A percentile compares a stretch with the other conserved stretches of the same genome.
phyloP scores from a whole-genome alignment of 2,888 invertebrate species.

The Calameuta idolon region DNA sequence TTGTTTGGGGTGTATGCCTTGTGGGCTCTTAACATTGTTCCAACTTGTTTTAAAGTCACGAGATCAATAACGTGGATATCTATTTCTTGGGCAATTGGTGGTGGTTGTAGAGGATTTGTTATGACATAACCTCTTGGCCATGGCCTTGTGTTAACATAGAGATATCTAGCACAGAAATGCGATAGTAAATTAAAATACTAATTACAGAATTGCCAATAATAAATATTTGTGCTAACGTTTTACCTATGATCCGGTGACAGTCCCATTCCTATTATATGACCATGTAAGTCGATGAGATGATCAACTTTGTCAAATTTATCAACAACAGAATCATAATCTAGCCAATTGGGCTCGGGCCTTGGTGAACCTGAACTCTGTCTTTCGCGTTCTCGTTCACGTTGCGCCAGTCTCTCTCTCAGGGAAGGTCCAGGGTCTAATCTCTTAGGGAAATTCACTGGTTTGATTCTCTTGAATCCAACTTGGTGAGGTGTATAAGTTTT shows the following conservation, averaged over 20 bases:
- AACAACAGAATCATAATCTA: conserved; percentile 76
- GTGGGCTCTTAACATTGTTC: conserved; percentile 82
- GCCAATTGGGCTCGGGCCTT: conserved; percentile 75
- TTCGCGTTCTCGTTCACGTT: conserved; percentile 70
- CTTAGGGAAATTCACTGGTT: conserved; percentile 77
- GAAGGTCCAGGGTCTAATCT: conserved; percentile 77
- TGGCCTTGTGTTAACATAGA: conserved; percentile 86
- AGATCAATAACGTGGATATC: conserved; percentile 90
- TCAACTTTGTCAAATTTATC: conserved; percentile 81
- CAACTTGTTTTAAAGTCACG: conserved; percentile 79
- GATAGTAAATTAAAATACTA: conserved; percentile 5
- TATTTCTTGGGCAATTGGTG: conserved; percentile 87
- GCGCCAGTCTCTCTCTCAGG: conserved; percentile 75
- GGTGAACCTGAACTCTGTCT: conserved; percentile 66
- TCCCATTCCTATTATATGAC: conserved; percentile 89
- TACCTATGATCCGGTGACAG: conserved; percentile 81
- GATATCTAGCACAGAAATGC: conserved; percentile 70
- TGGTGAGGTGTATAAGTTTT: conserved; percentile 89
- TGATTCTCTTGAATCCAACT: conserved; percentile 82
- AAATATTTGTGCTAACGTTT: conserved; percentile 2
- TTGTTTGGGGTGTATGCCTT: conserved; percentile 87
- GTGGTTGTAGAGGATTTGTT: conserved; percentile 81
- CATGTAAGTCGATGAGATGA: conserved; percentile 84
- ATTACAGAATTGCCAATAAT: conserved; percentile 3
- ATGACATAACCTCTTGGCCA: conserved; percentile 85